Evolutionary conservation across 2,113 vertebrate genomes (phyloP).

Genomic region (Pomatorhinus ruficollis): DNA sequence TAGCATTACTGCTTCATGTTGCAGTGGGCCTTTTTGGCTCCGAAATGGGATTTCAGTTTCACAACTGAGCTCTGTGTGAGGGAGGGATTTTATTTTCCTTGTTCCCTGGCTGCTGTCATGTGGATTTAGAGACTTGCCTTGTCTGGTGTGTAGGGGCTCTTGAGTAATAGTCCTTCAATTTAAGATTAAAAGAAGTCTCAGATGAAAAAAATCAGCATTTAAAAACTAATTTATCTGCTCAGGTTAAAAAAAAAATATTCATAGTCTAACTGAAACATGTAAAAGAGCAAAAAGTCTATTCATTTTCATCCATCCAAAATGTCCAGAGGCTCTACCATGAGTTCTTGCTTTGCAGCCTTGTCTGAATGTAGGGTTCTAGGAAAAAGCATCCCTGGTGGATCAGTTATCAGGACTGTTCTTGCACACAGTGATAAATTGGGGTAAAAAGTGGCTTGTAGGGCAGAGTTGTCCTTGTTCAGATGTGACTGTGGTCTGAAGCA

Average conservation of each 20-base stretch:
- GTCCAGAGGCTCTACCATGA: not conserved
- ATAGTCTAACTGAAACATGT: not conserved
- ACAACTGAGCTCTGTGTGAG: not conserved
- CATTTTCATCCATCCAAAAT: not conserved
- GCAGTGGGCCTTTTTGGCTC: not conserved
- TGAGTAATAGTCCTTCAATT: not conserved
- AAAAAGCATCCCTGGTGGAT: not conserved
- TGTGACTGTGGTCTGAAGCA: not conserved
- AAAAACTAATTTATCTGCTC: not conserved
- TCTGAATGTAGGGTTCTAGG: not conserved
- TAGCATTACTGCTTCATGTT: not conserved
- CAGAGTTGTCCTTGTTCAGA: not conserved
- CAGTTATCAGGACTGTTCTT: not conserved
- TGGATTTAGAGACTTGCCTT: not conserved
- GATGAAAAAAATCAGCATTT: not conserved
- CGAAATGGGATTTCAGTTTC: conserved; percentile 1
- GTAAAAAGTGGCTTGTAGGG: not conserved
- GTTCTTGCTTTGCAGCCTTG: not conserved
- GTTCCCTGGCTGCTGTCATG: not conserved
- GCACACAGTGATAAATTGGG: not conserved
- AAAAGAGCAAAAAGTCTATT: not conserved
- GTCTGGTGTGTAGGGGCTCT: not conserved
- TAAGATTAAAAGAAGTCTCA: not conserved
- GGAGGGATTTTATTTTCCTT: not conserved
- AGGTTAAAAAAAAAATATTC: not conserved